A percentile compares a stretch with the other conserved stretches of the same genome.
phyloP scores from a whole-genome alignment of 2,888 invertebrate genomes.

The Drosophila pegasa region DNA sequence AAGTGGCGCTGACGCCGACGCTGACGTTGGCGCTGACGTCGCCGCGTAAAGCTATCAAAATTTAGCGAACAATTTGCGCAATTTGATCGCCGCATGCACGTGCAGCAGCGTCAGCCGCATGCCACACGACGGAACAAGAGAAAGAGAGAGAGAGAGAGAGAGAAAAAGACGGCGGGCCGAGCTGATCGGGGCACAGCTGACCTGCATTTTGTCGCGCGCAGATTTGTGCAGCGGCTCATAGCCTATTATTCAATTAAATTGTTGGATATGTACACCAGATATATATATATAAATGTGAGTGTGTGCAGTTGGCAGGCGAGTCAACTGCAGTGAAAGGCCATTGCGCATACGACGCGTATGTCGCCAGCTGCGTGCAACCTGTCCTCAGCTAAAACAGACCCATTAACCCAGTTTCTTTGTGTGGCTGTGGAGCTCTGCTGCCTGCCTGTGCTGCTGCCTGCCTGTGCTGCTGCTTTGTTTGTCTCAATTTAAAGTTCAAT shows the following conservation, averaged over 20 bases:
- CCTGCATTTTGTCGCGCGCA: constrained; percentile 69
- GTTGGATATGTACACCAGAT: constrained; percentile 6
- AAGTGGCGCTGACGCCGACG: constrained; percentile 41
- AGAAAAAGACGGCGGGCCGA: not conserved
- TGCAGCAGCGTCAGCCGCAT: constrained; percentile 41
- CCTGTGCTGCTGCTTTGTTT: constrained; percentile 58
- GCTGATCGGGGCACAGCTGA: constrained; percentile 49
- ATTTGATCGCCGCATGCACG: constrained; percentile 52
- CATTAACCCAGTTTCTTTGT: constrained; percentile 74
- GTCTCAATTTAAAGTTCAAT: constrained; percentile 81
- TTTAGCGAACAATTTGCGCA: constrained; percentile 46
- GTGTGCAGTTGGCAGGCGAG: constrained; percentile 15
- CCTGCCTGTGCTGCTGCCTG: constrained; percentile 17
- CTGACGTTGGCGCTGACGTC: constrained; percentile 30
- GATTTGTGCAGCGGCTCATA: constrained; percentile 58
- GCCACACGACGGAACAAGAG: constrained; percentile 11
- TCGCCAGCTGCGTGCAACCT: constrained; percentile 61
- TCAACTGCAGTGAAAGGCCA: constrained; percentile 72
- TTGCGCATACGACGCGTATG: constrained; percentile 70
- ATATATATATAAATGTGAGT: not conserved
- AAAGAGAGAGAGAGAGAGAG: too few species aligned
- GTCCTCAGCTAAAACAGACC: constrained; percentile 72
- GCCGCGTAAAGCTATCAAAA: constrained; percentile 30
- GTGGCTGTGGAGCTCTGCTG: constrained; percentile 11
- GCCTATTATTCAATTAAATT: constrained; percentile 80